Conservation (phyloP, 2,888 invertebrate species). For the Hymenopus coronatus region DNA sequence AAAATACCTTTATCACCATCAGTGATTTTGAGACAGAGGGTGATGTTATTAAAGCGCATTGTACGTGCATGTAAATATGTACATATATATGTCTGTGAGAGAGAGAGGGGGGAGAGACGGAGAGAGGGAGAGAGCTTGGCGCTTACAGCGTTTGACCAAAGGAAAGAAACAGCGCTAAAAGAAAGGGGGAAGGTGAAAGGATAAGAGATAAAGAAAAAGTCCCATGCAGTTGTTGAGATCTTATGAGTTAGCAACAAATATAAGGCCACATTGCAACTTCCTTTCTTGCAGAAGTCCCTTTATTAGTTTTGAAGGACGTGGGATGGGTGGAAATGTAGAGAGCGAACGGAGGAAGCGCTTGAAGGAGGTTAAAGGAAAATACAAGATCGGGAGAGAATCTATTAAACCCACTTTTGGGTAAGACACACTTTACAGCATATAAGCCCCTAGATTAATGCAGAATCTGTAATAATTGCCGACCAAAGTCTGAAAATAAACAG, state of each 20-base stretch:
- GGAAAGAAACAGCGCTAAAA: neutral
- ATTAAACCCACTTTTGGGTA: neutral
- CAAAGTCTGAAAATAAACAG: no score
- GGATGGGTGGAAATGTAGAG: neutral
- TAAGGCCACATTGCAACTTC: constrained; percentile 21
- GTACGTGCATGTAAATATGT: neutral
- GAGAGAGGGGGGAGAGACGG: no score
- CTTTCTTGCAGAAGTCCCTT: constrained; percentile 23
- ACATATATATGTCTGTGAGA: no score
- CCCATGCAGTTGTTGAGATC: neutral
- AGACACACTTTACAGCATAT: no score
- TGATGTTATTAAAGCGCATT: neutral
- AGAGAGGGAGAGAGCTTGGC: neutral
- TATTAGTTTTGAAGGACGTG: constrained; percentile 29
- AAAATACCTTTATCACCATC: no score
- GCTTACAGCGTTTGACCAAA: neutral
- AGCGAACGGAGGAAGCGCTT: neutral
- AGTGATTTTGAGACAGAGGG: no score
- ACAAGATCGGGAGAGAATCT: neutral
- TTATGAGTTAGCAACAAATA: constrained; percentile 21
- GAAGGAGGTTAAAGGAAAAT: neutral
- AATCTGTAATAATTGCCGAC: no score
- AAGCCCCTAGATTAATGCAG: no score
- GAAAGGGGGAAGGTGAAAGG: neutral
- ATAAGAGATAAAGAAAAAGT: neutral